Conservation (phyloP, 2,888 invertebrate species). For the Ctenicera cuprea region DNA sequence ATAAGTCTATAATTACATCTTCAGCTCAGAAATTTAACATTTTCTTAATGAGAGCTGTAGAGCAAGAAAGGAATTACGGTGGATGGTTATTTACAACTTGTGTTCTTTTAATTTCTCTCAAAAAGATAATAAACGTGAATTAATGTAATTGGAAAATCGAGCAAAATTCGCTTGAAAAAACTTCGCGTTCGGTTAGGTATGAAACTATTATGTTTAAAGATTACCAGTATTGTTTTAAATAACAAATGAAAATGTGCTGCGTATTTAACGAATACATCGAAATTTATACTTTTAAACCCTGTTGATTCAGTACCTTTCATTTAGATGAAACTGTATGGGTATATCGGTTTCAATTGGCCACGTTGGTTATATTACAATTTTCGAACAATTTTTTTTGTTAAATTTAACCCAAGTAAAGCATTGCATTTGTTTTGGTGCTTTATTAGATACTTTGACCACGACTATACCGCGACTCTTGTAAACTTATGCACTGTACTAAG, state of each 20-base stretch:
- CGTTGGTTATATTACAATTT: no score
- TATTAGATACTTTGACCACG: no score
- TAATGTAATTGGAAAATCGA: slow-evolving; percentile 36
- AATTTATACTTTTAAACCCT: no score
- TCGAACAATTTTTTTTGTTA: no score
- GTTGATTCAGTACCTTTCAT: no score
- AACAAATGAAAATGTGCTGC: neutral
- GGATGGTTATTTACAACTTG: slow-evolving; percentile 32
- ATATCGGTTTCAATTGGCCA: no score
- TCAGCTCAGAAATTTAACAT: neutral
- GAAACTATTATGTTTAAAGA: neutral
- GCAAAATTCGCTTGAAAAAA: neutral
- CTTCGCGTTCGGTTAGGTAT: neutral
- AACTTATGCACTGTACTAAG: no score
- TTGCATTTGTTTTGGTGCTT: no score
- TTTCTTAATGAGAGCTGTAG: neutral
- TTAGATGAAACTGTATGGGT: no score
- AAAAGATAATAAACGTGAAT: slow-evolving; percentile 36
- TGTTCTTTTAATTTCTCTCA: slow-evolving; percentile 23
- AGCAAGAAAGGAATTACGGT: slow-evolving; percentile 17
- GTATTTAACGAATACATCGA: no score
- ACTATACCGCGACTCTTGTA: no score
- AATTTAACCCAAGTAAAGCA: no score
- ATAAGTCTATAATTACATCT: neutral
- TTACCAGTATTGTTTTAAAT: neutral